Percentiles rank a stretch among this genome's conserved stretches.
Evolutionary conservation across 2,888 invertebrate species (phyloP).

Genomic region (Ophraella communa): DNA sequence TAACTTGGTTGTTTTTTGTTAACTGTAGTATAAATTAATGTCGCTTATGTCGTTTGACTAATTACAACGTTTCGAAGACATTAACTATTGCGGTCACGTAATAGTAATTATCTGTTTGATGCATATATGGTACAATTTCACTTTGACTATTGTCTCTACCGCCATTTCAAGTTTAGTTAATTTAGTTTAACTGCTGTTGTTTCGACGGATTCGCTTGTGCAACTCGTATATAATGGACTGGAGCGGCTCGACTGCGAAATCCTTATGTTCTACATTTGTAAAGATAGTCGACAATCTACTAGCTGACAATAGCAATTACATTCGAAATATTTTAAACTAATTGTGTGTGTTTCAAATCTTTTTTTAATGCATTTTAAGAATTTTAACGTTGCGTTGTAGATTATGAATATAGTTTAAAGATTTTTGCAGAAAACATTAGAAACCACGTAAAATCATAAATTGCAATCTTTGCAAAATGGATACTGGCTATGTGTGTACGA

Average conservation of each 20-base stretch:
- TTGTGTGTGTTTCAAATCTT: too few species aligned
- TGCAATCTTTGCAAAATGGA: too few species aligned
- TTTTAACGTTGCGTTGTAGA: too few species aligned
- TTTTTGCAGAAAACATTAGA: too few species aligned
- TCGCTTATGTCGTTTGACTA: background rate
- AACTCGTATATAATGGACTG: background rate
- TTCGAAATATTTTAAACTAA: background rate
- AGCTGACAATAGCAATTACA: background rate
- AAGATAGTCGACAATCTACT: background rate
- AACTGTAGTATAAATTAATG: background rate
- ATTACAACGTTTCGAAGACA: conserved; percentile 4
- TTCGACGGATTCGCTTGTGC: conserved; percentile 18
- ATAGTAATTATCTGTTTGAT: conserved; percentile 23
- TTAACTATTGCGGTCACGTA: conserved; percentile 9
- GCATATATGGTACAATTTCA: conserved; percentile 19
- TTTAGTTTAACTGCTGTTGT: conserved; percentile 29
- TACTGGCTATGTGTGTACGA: too few species aligned
- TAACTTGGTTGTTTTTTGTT: background rate
- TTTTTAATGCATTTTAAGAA: too few species aligned
- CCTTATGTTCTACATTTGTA: background rate
- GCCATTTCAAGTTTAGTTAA: conserved; percentile 27
- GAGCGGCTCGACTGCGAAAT: background rate
- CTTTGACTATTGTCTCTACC: conserved; percentile 22
- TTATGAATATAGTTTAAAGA: too few species aligned
- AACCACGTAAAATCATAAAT: too few species aligned